Evolutionary conservation across 53 echinoderm and acorn worm species (phyloP).

Genomic region (Astropecten irregularis): DNA sequence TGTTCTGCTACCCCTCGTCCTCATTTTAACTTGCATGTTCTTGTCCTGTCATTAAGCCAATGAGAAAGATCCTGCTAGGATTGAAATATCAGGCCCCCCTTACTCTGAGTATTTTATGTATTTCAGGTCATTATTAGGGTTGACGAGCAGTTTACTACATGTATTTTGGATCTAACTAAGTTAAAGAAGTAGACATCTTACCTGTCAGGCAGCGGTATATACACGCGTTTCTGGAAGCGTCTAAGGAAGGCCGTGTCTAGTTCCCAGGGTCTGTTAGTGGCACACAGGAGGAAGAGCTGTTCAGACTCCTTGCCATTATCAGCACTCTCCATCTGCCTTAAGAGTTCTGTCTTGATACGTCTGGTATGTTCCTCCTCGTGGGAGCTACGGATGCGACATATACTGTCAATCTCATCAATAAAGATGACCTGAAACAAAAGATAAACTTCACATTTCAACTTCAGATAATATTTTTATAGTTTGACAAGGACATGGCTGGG

Average conservation of each 20-base stretch:
- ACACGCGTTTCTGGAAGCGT: conserved; percentile 93
- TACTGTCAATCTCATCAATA: conserved; percentile 97
- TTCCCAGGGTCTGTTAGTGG: conserved; percentile 97
- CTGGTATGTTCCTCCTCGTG: conserved; percentile 94
- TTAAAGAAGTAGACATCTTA: too few relatives aligned
- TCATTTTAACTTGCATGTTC: neutral
- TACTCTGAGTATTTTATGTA: neutral
- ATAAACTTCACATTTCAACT: neutral
- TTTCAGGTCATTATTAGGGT: too few relatives aligned
- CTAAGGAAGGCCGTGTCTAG: conserved; percentile 93
- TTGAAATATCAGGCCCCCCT: too few relatives aligned
- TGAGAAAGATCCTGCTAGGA: too few relatives aligned
- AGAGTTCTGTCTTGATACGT: conserved; percentile 92
- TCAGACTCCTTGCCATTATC: conserved; percentile 64
- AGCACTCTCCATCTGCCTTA: conserved; percentile 96
- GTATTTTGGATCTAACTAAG: too few relatives aligned
- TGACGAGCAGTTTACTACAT: neutral
- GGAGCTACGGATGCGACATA: conserved; percentile 86
- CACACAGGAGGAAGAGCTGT: conserved; percentile 88
- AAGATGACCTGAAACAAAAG: conserved; percentile 78
- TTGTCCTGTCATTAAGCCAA: too few relatives aligned
- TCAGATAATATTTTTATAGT: too few relatives aligned
- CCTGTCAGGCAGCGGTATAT: conserved; percentile 90
- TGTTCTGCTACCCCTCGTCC: neutral
- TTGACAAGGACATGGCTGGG: too few relatives aligned